Evolutionary conservation across 2,888 invertebrate genomes (phyloP), one percentile per base, ranked within the genome.

Genomic region (Mythimna lalbum): DNA sequence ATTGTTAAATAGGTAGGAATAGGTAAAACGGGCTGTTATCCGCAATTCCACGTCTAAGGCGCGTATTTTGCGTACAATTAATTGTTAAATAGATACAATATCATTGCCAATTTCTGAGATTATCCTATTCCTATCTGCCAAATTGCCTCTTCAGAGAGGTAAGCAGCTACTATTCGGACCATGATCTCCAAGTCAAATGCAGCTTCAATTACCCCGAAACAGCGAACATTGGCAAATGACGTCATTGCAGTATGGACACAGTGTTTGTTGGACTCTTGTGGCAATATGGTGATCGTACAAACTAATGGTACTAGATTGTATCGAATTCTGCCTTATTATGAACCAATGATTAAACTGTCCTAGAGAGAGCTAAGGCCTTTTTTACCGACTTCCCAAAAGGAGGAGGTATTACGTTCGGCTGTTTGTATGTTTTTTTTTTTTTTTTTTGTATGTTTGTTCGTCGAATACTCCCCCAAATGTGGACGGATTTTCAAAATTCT

Each of bases 221-320:
- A 78, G 64, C 59, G 68, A 73, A 73, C 59, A 68, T 57, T 12
- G 52, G 82, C 67, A 65, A 68, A 78, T 81, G 64, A 79, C 65
- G 56, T 79, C 79, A 81, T 78, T 39, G 14, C 47, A 63, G 47
- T 23, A 52, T 27, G 50, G 50, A 68, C 63, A 66, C 59, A 63
- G 19, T 77, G 62, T 81, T 81, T 78, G 82, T 65, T 62, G 55
- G 73, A 73, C 78, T 81, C 79, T 81, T 63, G 78, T 79, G 73
- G 64, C 55, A 49, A 56, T 33, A 43, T 43, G 50, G 65, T 79
- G 79, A 21, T 1, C 21, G 79, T 79, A 68, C 79, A 81, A 14
- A 4, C 17, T 66, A 60, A 39, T 50, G 27, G 10, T 62, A n/a
- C n/a, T n/a, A n/a, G n/a, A n/a, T 31, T 43, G 12, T n/a, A n/a